These are phyloP conservation scores for Drosophila varians DNA, from an alignment of 1,140 invertebrate genomes.

Conservation along the genomic window DNA sequence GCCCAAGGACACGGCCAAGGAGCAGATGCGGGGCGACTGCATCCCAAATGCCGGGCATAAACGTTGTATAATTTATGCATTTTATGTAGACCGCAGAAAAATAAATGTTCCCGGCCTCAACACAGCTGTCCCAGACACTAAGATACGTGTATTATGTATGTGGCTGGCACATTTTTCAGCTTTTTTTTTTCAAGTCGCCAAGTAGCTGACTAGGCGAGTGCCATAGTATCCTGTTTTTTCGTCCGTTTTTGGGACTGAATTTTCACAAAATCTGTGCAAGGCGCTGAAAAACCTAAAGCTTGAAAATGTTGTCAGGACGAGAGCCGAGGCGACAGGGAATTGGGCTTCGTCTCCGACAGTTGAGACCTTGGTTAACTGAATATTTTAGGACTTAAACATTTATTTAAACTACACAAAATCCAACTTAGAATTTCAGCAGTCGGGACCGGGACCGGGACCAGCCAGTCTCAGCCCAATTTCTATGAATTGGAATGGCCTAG, in stretches of 20 bases:
- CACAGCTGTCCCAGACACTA: slow-evolving; percentile 68
- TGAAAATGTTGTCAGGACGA: slow-evolving; percentile 17
- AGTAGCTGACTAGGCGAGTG: slow-evolving; percentile 51
- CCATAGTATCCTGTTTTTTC: slow-evolving; percentile 6
- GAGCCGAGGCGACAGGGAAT: background rate
- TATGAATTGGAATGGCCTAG: background rate
- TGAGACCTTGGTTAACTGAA: slow-evolving; percentile 21
- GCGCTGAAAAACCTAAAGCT: slow-evolving; percentile 57
- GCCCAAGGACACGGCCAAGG: slow-evolving; percentile 5
- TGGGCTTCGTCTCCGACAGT: no score
- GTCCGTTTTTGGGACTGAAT: slow-evolving; percentile 5
- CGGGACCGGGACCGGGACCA: no score
- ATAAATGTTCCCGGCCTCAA: slow-evolving; percentile 34
- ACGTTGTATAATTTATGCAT: slow-evolving; percentile 78
- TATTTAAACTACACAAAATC: background rate
- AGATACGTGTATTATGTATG: slow-evolving; percentile 77
- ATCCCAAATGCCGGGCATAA: slow-evolving; percentile 42
- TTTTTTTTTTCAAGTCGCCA: slow-evolving; percentile 12
- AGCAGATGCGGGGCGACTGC: background rate
- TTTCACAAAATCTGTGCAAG: slow-evolving; percentile 45
- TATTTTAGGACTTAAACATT: background rate
- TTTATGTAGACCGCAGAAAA: slow-evolving; percentile 75
- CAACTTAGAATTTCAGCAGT: background rate
- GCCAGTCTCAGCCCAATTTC: background rate
- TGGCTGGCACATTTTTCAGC: slow-evolving; percentile 43